Base-by-base conservation (phyloP, 2,113 vertebrate genomes). In the Daphoenositta chrysoptera region DNA sequence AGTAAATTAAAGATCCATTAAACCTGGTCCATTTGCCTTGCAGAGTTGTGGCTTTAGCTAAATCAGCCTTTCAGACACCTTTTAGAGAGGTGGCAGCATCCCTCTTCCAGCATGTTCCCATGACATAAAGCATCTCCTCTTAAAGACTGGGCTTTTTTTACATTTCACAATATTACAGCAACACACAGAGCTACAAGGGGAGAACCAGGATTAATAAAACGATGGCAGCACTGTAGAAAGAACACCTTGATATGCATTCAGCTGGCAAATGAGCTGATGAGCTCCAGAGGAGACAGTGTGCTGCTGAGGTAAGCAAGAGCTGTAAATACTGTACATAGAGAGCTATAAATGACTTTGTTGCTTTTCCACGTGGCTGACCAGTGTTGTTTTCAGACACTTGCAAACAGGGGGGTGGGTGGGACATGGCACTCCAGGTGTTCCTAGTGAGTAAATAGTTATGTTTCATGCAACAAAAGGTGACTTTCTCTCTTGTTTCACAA, bases 321-420 rank as follows among this genome's bases (percentile, higher is more conserved):
- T 98, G 98, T 98, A 98, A 56, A 98, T 98, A 98, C 44, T 98
- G 98, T 98, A 98, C 57, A 98, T 98, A 98, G 0, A 50, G 94
- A 95, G 93, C 53, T 92, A 85, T 48, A 93, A 93, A 93, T 93
- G 95, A 68, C 50, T 86, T 31, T 35, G 77, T 97, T 95, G 93
- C 93, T 98, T 94, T 97, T 97, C 95, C 56, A 87, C 89, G 96
- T 96, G 94, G 95, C 95, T 95, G 96, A 87, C 66, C 95, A 79
- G 92, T 92, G 94, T 84, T 94, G 89, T 97, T 98, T 95, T 96
- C 82, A 90, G 94, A 83, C 86, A 89, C 87, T 96, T 87, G 92
- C 61, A 95, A 82, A 77, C 10, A 50, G 51, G 83, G 65, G 82
- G 83, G 31, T 0, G 89, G 65, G 93, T 2, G 88, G 73, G 80